Evolutionary conservation across 1,140 invertebrate genomes (phyloP), one percentile per base, ranked within the genome.

Genomic region (Brachionus plicatilis): DNA sequence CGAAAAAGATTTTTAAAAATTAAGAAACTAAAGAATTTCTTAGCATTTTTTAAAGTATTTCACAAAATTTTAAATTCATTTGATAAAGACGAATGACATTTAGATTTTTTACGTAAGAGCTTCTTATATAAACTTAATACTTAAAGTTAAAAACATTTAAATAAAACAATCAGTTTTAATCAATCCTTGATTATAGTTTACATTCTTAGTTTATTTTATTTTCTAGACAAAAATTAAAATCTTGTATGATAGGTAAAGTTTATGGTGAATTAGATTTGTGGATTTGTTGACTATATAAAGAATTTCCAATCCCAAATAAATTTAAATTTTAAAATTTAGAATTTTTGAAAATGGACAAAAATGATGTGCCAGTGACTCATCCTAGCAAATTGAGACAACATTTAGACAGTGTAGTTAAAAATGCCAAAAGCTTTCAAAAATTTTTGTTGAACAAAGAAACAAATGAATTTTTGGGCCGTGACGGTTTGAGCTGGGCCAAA

Each of bases 401-500:
- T 24, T 50, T 29, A 3, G 12, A 50, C 11, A 0, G 4, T 50
- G 1, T 76, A 12, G 11, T 27, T 12, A 76, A 27, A 76, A 20
- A 20, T 24, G 20, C 12, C 2, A 76, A 76, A 50, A 50, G 27
- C 5, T 50, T 76, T 11, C 47, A 50, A 27, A 76, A 47, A 43
- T 72, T 72, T 76, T 53, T 76, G 7, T 29, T 50, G 5, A 76
- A 76, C 12, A 76, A 47, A 76, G 72, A 76, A 50, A 76, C 41
- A 37, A 33, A 50, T 50, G 72, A 76, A 76, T 20, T 47, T 65
- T n/a, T 65, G 7, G 79, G 79, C 14, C 79, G 79, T 33, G 79
- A 82, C 66, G 53, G 79, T 41, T 12, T 65, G 12, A 82, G 79
- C 14, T 68, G 53, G 53, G 53, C 79, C 14, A 60, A 65, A 43